These are phyloP conservation scores for Anthonomus grandis DNA, from an alignment of 1,140 invertebrate species.

Conservation along the genomic window DNA sequence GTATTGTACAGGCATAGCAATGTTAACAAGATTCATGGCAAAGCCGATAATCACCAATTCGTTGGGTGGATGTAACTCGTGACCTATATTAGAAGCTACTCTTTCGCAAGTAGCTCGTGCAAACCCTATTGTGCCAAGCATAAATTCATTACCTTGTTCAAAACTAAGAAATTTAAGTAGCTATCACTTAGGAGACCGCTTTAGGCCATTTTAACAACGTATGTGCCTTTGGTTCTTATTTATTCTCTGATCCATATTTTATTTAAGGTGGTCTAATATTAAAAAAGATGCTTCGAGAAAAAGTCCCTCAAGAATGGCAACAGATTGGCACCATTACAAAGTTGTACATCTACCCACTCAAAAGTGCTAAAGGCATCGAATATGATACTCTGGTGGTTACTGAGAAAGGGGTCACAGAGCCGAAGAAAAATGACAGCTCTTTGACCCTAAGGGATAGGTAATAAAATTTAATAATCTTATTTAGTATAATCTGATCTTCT, in stretches of 20 bases:
- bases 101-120: too few relatives aligned
- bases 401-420: constrained; percentile 30
- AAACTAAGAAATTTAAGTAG: too few relatives aligned
- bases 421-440: constrained; percentile 21
- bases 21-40: too few relatives aligned
- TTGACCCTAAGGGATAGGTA: constrained; percentile 38
- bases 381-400: constrained; percentile 34
- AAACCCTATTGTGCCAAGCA: too few relatives aligned
- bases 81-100: too few relatives aligned
- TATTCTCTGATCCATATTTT: too few relatives aligned
- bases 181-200: neutral
- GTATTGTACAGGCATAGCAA: too few relatives aligned
- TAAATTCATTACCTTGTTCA: too few relatives aligned
- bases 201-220: neutral
- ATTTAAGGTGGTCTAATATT: neutral
- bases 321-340: constrained; percentile 36
- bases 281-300: constrained; percentile 17
- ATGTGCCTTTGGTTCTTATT: neutral
- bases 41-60: too few relatives aligned
- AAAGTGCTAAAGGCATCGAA: constrained; percentile 38
- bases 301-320: constrained; percentile 33
- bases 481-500: neutral
- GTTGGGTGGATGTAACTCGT: too few relatives aligned
- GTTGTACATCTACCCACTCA: constrained; percentile 42
- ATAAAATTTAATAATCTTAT: neutral